Evolutionary conservation across 2,797 vertebrate genomes (phyloP).

Genomic region (Pogoniulus pusillus): DNA sequence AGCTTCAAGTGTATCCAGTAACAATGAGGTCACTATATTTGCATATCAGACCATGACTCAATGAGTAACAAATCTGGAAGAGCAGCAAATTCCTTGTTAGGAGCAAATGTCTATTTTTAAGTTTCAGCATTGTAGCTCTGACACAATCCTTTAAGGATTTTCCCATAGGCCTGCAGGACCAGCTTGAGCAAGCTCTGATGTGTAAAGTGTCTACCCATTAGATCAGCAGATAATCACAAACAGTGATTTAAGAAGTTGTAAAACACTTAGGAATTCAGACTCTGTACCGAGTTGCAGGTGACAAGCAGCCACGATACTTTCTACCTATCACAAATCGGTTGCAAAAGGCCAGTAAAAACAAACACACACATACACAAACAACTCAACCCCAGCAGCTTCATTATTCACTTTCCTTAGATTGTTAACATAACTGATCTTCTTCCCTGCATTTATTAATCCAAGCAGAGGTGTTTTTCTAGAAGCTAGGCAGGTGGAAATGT

Average conservation of each 20-base stretch:
- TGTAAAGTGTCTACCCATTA: not conserved
- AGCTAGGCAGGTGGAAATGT: not conserved
- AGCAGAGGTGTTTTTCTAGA: not conserved
- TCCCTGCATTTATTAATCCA: not conserved
- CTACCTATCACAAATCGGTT: not conserved
- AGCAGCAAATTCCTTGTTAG: conserved; percentile 12
- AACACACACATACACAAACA: not conserved
- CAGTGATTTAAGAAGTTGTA: not conserved
- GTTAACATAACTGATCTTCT: not conserved
- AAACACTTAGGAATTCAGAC: not conserved
- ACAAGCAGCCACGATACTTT: not conserved
- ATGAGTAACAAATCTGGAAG: conserved; percentile 1
- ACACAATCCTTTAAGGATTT: not conserved
- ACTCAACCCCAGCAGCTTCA: not conserved
- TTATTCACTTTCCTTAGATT: not conserved
- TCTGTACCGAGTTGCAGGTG: not conserved
- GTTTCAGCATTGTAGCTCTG: not conserved
- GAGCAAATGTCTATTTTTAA: conserved; percentile 44
- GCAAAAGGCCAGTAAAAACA: not conserved
- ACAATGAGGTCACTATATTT: conserved; percentile 32
- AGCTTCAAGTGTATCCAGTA: not conserved
- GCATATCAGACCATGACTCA: conserved; percentile 10
- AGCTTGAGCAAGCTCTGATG: not conserved
- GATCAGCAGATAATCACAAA: not conserved
- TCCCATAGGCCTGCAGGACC: not conserved